Evolutionary conservation across 2,113 vertebrate genomes (phyloP).

Genomic region (Pteropus alecto): DNA sequence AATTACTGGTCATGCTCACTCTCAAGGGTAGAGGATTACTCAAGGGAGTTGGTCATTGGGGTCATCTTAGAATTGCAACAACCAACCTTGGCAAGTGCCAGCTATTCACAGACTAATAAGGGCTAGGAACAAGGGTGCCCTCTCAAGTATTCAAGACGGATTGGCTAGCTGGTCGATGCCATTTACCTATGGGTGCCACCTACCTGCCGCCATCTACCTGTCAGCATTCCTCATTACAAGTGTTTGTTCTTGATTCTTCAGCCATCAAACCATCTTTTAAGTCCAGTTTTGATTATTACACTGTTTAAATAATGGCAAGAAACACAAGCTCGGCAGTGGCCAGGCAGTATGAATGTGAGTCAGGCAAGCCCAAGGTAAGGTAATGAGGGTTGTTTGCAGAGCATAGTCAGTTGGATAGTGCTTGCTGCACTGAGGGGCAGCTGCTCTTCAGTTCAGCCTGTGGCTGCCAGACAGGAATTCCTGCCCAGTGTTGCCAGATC

Average conservation of each 20-base stretch:
- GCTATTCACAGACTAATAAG: background rate
- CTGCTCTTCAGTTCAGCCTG: background rate
- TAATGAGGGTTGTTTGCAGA: background rate
- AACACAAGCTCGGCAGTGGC: background rate
- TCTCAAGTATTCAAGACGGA: background rate
- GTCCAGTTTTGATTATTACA: background rate
- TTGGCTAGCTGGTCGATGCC: background rate
- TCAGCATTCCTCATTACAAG: background rate
- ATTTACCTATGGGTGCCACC: background rate
- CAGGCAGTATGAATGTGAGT: background rate
- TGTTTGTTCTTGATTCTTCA: background rate
- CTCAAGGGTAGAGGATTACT: background rate
- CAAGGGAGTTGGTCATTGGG: background rate
- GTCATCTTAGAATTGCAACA: background rate
- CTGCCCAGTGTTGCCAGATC: background rate
- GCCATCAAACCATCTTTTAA: background rate
- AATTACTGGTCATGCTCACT: background rate
- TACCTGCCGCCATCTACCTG: background rate
- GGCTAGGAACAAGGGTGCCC: background rate
- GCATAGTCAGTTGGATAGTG: accelerated
- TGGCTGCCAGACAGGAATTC: background rate
- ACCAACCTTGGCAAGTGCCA: no score
- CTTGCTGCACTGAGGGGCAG: no score
- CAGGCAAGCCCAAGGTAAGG: background rate
- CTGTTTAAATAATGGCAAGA: background rate